Evolutionary conservation across 2,797 vertebrate genomes (phyloP).

Genomic region (Nyctibius grandis): DNA sequence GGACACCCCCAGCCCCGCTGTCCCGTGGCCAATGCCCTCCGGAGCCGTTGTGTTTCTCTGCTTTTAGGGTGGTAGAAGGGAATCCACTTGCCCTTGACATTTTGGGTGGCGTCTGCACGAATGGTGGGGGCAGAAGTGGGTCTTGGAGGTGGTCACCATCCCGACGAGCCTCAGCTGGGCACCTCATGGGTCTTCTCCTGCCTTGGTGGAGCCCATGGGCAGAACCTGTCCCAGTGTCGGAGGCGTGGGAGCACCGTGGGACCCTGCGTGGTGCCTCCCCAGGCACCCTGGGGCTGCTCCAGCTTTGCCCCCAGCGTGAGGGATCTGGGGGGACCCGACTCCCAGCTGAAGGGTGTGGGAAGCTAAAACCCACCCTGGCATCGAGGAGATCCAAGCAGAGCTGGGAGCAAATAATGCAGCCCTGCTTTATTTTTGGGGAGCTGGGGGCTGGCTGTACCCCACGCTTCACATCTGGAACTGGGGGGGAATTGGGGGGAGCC

Average conservation of each 20-base stretch:
- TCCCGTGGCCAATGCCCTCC: accelerated
- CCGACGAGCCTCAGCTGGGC: accelerated
- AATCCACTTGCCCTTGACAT: accelerated
- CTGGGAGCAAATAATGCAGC: neutral
- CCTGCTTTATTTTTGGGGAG: neutral
- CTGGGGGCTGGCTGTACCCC: neutral
- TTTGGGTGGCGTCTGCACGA: accelerated
- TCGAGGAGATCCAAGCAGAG: neutral
- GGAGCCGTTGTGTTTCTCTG: accelerated
- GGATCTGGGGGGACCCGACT: neutral
- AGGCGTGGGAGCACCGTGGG: neutral
- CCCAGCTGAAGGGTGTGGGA: accelerated
- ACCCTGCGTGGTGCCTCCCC: accelerated
- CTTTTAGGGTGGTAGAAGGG: neutral
- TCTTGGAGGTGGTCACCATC: neutral
- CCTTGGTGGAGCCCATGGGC: neutral
- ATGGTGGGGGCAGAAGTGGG: neutral
- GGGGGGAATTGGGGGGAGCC: too few relatives aligned
- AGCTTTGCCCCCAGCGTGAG: neutral
- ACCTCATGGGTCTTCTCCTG: neutral
- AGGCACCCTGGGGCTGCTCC: neutral
- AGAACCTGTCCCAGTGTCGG: neutral
- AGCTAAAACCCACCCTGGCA: neutral
- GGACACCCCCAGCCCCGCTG: neutral
- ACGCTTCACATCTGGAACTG: accelerated